Evolutionary conservation across 2,797 vertebrate genomes (phyloP).

Genomic region (Chaetophractus vellerosus): DNA sequence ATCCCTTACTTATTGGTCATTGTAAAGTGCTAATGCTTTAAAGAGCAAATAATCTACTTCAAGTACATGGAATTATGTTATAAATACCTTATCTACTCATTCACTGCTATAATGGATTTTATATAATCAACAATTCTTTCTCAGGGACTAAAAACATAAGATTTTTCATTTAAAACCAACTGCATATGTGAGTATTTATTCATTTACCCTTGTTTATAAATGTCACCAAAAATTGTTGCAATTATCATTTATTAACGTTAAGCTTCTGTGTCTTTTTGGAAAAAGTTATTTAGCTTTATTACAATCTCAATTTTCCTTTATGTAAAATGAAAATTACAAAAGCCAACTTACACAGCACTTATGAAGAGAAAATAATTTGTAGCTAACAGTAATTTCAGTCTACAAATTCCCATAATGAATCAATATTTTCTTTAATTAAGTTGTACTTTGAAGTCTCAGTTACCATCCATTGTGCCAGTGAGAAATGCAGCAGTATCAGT

Average conservation of each 20-base stretch:
- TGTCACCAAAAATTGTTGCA: background rate
- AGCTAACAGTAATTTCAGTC: background rate
- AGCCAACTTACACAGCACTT: background rate
- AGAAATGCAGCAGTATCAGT: background rate
- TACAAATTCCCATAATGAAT: background rate
- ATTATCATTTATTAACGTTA: background rate
- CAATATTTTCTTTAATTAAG: background rate
- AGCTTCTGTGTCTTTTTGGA: background rate
- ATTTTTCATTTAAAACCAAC: background rate
- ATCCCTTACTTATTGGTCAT: background rate
- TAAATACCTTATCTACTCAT: background rate
- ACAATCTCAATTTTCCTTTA: background rate
- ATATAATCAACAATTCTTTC: background rate
- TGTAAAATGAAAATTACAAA: background rate
- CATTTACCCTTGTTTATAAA: background rate
- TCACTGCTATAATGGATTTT: background rate
- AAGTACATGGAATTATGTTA: background rate
- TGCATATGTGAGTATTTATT: background rate
- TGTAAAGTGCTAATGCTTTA: background rate
- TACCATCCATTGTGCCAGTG: background rate
- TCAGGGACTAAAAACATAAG: background rate
- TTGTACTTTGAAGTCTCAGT: background rate
- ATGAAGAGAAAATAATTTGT: slow-evolving; percentile 1
- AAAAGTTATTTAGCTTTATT: background rate
- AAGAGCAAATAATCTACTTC: background rate